Evolutionary conservation across 1,140 invertebrate genomes (phyloP).

Genomic region (Ridgeia piscesae): DNA sequence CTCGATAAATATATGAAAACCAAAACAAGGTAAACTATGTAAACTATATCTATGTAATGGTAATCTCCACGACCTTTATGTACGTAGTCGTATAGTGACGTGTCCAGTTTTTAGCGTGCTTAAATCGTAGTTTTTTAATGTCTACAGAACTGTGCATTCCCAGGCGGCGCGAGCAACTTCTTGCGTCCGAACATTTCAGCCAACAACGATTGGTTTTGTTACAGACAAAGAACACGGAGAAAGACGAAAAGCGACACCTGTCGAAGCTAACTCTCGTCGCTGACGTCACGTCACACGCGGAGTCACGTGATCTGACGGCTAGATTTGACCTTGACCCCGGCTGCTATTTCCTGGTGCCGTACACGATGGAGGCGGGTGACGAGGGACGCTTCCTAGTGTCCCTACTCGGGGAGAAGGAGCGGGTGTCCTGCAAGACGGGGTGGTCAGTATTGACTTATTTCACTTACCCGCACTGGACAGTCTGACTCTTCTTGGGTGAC

Average conservation of each 20-base stretch:
- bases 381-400: conserved; percentile 42
- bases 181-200: too few species aligned
- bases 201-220: neutral
- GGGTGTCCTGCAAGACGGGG: neutral
- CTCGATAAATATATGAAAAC: too few species aligned
- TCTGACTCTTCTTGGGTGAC: too few species aligned
- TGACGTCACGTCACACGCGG: conserved; percentile 35
- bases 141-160: too few species aligned
- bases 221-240: conserved; percentile 28
- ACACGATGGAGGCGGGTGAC: conserved; percentile 35
- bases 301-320: conserved; percentile 39
- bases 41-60: too few species aligned
- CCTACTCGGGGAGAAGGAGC: conserved; percentile 36
- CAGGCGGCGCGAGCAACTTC: too few species aligned
- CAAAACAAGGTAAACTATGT: too few species aligned
- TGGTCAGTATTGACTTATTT: conserved; percentile 21
- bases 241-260: conserved; percentile 39
- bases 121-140: too few species aligned
- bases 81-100: too few species aligned
- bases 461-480: too few species aligned
- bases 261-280: conserved; percentile 41
- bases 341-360: conserved; percentile 45
- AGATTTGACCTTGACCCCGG: conserved; percentile 45
- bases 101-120: too few species aligned
- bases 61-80: too few species aligned